phyloP scores from a whole-genome alignment of 2,888 invertebrate species.

The Orthosia incerta region DNA sequence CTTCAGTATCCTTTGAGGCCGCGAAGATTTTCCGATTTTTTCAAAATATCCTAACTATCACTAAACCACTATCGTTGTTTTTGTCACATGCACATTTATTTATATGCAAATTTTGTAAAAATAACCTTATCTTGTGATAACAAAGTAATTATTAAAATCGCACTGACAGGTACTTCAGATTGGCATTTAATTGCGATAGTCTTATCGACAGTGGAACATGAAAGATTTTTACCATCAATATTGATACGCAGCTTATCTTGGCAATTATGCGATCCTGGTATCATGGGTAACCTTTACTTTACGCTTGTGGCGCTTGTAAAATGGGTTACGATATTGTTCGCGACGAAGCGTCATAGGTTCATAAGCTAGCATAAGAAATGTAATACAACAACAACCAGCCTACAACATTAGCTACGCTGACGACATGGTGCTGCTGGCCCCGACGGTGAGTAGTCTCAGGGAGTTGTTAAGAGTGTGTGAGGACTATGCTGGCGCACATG shows the following conservation, averaged over 20 bases:
- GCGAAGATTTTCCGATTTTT: not conserved
- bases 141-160: conserved; percentile 19
- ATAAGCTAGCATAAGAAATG: too few relatives aligned
- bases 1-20: not conserved
- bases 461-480: too few relatives aligned
- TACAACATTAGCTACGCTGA: too few relatives aligned
- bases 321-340: too few relatives aligned
- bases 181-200: conserved; percentile 21
- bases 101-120: conserved; percentile 12
- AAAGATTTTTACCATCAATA: conserved; percentile 19
- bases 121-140: conserved; percentile 32
- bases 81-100: conserved; percentile 12
- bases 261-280: conserved; percentile 47
- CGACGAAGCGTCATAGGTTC: too few relatives aligned
- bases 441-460: too few relatives aligned
- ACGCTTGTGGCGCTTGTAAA: conserved; percentile 7
- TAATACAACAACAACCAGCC: too few relatives aligned
- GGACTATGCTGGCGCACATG: too few relatives aligned
- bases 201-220: conserved; percentile 28
- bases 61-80: not conserved
- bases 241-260: conserved; percentile 36
- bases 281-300: not conserved
- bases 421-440: too few relatives aligned
- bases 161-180: conserved; percentile 26
- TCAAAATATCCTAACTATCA: not conserved